Percentiles rank a stretch among this genome's conserved stretches.
phyloP scores from a whole-genome alignment of 2,113 vertebrate species.

The Orthonyx spaldingii region DNA sequence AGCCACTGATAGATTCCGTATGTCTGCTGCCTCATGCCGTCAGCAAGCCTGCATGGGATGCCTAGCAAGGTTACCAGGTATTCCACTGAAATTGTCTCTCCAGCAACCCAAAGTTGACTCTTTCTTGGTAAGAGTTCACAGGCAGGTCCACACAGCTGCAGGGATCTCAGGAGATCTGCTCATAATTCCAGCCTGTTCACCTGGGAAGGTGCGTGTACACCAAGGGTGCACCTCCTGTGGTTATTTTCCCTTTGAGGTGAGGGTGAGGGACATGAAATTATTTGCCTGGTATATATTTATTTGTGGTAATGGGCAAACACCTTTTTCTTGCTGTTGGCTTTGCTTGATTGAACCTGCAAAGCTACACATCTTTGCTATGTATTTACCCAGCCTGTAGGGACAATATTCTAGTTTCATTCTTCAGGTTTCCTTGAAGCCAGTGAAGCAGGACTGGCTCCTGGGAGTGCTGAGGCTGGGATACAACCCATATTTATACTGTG shows the following conservation, averaged over 20 bases:
- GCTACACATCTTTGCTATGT: background rate
- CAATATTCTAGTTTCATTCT: background rate
- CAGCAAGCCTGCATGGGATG: background rate
- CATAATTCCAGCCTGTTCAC: background rate
- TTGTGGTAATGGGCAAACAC: background rate
- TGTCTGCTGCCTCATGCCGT: rapidly evolving
- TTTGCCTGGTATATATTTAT: slow-evolving; percentile 10
- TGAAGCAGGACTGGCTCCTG: background rate
- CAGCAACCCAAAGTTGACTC: background rate
- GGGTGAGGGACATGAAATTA: background rate
- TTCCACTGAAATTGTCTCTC: background rate
- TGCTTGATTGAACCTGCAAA: background rate
- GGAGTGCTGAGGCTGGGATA: background rate
- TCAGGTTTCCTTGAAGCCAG: background rate
- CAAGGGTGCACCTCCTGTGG: background rate
- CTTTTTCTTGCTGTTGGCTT: slow-evolving; percentile 10
- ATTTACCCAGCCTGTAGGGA: slow-evolving; percentile 15
- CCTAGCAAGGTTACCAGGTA: background rate
- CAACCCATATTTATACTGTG: background rate
- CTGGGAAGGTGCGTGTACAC: background rate
- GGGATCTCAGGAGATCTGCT: background rate
- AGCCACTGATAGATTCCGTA: background rate
- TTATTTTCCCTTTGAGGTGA: background rate
- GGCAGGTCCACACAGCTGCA: background rate
- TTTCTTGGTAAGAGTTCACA: background rate